Evolutionary conservation across 2,113 vertebrate genomes (phyloP).

Genomic region (Tragelaphus imberbis): DNA sequence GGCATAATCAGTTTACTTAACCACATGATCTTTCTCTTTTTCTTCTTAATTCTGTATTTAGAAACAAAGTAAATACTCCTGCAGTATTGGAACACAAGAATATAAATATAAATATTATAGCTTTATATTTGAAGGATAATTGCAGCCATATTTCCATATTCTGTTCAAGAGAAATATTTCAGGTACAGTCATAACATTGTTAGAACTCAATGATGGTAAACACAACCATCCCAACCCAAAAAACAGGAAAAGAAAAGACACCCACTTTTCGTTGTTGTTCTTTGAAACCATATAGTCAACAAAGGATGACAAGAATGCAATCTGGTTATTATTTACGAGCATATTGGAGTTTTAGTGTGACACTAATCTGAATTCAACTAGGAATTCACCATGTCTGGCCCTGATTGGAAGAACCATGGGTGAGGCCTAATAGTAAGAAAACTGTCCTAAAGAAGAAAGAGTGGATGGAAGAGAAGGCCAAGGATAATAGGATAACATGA

Average conservation of each 20-base stretch:
- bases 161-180: conserved; percentile 40
- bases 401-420: background rate
- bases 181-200: background rate
- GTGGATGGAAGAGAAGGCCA: background rate
- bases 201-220: conserved; percentile 10
- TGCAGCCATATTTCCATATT: conserved; percentile 5
- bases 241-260: background rate
- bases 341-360: background rate
- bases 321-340: background rate
- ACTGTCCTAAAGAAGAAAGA: background rate
- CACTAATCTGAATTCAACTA: background rate
- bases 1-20: conserved; percentile 17
- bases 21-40: background rate
- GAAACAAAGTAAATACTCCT: conserved; percentile 46
- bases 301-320: background rate
- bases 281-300: background rate
- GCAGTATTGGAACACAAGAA: background rate
- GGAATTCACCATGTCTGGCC: background rate
- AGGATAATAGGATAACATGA: background rate
- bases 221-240: background rate
- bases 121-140: conserved; percentile 16
- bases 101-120: conserved; percentile 27
- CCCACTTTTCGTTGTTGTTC: background rate
- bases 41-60: conserved; percentile 45
- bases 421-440: background rate